Evolutionary conservation across 2,113 vertebrate species (phyloP).

Genomic region (Eublepharis macularius): DNA sequence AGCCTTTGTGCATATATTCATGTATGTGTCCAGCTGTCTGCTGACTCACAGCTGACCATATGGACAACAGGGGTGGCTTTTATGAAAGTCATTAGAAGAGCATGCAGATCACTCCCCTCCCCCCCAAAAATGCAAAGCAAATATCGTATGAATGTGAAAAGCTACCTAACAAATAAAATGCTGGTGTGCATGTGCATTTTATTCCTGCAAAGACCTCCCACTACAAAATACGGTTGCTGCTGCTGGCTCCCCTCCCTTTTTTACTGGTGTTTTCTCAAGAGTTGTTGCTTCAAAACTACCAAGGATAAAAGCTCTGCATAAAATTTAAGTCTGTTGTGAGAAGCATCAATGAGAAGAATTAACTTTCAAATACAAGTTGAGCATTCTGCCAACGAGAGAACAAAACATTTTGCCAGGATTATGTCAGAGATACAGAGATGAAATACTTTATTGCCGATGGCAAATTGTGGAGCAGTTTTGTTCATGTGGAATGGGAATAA

Average conservation of each 20-base stretch:
- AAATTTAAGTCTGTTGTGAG: conserved; percentile 1
- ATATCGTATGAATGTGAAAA: background rate
- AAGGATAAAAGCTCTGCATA: background rate
- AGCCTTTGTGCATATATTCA: too few relatives aligned
- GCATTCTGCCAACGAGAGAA: background rate
- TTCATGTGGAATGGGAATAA: background rate
- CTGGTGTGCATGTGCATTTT: background rate
- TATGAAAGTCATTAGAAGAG: too few relatives aligned
- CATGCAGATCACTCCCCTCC: too few relatives aligned
- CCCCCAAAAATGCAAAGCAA: too few relatives aligned
- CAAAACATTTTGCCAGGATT: background rate
- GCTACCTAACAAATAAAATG: conserved; percentile 12
- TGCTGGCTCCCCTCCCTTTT: too few relatives aligned
- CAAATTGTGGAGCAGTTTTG: background rate
- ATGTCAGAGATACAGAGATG: background rate
- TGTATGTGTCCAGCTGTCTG: too few relatives aligned
- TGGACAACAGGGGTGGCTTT: too few relatives aligned
- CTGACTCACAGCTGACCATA: too few relatives aligned
- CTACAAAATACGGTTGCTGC: background rate
- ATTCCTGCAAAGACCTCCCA: background rate
- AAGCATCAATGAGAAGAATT: background rate
- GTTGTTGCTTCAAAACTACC: conserved; percentile 11
- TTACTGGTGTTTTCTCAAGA: background rate
- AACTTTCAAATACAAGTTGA: background rate
- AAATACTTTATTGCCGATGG: background rate